Conservation (phyloP, 92 coral and sea anemone genomes). For the Blastomussa wellsi region DNA sequence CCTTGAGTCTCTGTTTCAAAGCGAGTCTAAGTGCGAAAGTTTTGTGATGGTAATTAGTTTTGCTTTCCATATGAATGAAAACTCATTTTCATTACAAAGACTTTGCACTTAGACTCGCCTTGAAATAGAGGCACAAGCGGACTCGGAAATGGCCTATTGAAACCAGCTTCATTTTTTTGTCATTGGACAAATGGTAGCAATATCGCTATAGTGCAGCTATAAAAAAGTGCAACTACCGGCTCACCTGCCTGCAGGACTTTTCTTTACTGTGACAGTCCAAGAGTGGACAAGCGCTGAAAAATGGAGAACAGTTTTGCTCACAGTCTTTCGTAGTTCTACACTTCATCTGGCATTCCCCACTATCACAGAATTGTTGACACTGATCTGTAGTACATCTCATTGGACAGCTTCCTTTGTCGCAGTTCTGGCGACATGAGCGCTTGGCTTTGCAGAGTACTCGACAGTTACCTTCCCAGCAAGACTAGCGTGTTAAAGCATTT, state of each 20-base stretch:
- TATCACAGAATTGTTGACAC: constrained; percentile 14
- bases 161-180: neutral
- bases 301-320: constrained; percentile 16
- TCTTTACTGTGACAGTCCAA: constrained; percentile 29
- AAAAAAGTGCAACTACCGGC: neutral
- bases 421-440: constrained; percentile 21
- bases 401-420: constrained; percentile 23
- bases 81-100: no score
- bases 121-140: no score
- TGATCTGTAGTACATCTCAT: constrained; percentile 23
- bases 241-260: constrained; percentile 37
- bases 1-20: no score
- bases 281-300: constrained; percentile 18
- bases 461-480: constrained; percentile 33
- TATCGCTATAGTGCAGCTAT: neutral
- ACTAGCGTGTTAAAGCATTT: neutral
- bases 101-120: no score
- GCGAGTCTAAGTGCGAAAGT: no score
- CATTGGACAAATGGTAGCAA: neutral
- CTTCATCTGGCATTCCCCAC: constrained; percentile 32
- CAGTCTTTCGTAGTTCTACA: constrained; percentile 26
- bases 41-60: no score
- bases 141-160: no score
- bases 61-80: no score
- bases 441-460: constrained; percentile 39